phyloP scores from a whole-genome alignment of 2,888 invertebrate genomes.

The Balanococcus diminutus region DNA sequence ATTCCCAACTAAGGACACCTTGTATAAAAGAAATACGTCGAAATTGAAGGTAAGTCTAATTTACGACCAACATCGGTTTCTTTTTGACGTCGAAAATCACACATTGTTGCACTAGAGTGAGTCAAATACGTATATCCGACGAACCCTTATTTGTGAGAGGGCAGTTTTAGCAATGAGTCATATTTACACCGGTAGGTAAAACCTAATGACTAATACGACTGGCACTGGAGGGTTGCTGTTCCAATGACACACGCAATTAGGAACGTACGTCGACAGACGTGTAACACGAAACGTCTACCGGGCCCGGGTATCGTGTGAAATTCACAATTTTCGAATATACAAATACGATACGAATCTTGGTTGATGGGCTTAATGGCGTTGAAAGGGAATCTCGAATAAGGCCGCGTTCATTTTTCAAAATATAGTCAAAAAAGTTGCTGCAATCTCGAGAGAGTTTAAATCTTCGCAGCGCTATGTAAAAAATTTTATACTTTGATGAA shows the following conservation, averaged over 20 bases:
- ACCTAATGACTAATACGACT: conserved; percentile 20
- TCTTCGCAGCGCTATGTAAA: too few relatives aligned
- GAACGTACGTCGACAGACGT: not conserved
- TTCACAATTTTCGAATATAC: not conserved
- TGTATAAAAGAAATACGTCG: not conserved
- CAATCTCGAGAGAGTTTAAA: not conserved
- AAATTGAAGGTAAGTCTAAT: not conserved
- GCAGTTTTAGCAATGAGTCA: conserved; percentile 28
- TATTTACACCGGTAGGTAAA: conserved; percentile 39
- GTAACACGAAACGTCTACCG: not conserved
- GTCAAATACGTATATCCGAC: not conserved
- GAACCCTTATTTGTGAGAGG: conserved; percentile 1
- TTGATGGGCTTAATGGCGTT: not conserved
- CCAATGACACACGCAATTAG: conserved; percentile 32
- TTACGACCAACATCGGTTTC: not conserved
- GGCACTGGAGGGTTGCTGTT: not conserved
- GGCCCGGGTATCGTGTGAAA: conserved; percentile 6
- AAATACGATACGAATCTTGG: not conserved
- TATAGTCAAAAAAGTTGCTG: not conserved
- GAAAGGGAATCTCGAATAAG: not conserved
- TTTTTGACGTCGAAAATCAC: not conserved
- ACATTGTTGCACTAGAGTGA: conserved; percentile 36
- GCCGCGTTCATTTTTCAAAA: not conserved
- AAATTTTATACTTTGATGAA: not conserved
- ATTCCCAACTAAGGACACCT: not conserved